phyloP scores from a whole-genome alignment of 2,113 vertebrate species.

The Psilopogon haemacephalus region DNA sequence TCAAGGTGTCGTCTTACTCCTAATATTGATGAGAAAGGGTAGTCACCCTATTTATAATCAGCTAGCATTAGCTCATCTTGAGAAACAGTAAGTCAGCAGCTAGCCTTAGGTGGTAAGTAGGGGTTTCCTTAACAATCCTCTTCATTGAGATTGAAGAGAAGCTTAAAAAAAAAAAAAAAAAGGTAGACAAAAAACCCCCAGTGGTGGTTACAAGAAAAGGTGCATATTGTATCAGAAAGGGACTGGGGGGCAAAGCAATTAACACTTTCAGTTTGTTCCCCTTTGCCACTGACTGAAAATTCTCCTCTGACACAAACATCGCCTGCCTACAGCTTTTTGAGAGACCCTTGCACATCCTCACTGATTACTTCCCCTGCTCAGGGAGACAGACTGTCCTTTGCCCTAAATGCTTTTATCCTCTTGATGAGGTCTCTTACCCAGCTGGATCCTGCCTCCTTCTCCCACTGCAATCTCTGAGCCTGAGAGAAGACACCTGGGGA shows the following conservation, averaged over 20 bases:
- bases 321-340: slow-evolving; percentile 30
- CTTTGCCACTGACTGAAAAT: slow-evolving; percentile 8
- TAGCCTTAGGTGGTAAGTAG: slow-evolving; percentile 32
- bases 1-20: background rate
- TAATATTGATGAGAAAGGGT: slow-evolving; percentile 18
- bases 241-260: background rate
- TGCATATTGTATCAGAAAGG: background rate
- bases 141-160: background rate
- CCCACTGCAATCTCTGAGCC: slow-evolving; percentile 52
- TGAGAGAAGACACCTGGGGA: slow-evolving; percentile 56
- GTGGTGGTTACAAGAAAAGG: background rate
- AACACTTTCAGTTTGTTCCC: background rate
- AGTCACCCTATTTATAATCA: slow-evolving; percentile 29
- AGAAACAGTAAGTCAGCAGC: slow-evolving; percentile 44
- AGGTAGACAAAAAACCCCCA: background rate
- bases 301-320: background rate
- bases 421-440: slow-evolving; percentile 65
- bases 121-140: slow-evolving; percentile 16
- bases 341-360: slow-evolving; percentile 33
- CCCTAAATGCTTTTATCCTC: slow-evolving; percentile 65
- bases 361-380: slow-evolving; percentile 54
- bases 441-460: slow-evolving; percentile 58
- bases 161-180: background rate
- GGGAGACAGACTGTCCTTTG: slow-evolving; percentile 43
- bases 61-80: background rate